A percentile compares a stretch with the other conserved stretches of the same genome.
These are phyloP conservation scores for Homalodisca vitripennis DNA, from an alignment of 1,140 invertebrate species.

Conservation along the genomic window DNA sequence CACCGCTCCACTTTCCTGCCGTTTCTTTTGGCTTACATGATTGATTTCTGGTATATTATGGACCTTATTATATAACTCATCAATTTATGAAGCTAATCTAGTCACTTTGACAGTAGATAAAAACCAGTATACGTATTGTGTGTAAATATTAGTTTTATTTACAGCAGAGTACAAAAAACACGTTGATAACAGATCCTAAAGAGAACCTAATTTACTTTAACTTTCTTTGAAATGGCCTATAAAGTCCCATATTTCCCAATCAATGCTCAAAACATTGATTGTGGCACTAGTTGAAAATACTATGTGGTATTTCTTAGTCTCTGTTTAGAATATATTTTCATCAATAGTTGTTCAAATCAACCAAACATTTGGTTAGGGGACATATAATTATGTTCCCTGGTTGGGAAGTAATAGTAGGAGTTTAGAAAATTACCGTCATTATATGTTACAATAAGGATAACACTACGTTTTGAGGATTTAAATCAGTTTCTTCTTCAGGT, in stretches of 20 bases:
- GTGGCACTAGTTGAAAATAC: conserved; percentile 19
- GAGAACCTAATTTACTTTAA: background rate
- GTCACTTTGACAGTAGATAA: background rate
- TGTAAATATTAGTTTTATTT: too few species aligned
- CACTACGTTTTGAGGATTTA: too few species aligned
- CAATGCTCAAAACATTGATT: conserved; percentile 22
- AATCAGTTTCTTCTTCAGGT: too few species aligned
- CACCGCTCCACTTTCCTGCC: background rate
- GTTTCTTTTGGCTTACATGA: background rate
- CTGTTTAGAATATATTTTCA: conserved; percentile 37
- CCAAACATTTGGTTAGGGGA: conserved; percentile 45
- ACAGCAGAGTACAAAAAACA: too few species aligned
- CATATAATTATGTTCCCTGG: conserved; percentile 43
- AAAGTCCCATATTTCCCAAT: conserved; percentile 32
- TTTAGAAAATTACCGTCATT: too few species aligned
- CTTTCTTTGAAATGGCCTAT: conserved; percentile 9
- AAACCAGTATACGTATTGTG: background rate
- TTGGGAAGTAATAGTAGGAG: conserved; percentile 44
- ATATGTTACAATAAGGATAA: too few species aligned
- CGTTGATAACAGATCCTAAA: too few species aligned
- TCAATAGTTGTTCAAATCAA: conserved; percentile 40
- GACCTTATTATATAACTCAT: background rate
- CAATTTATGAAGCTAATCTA: background rate
- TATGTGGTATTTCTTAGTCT: conserved; percentile 28
- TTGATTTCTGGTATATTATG: background rate